phyloP scores from a whole-genome alignment of 2,888 invertebrate genomes.

The Deroplatys truncata region DNA sequence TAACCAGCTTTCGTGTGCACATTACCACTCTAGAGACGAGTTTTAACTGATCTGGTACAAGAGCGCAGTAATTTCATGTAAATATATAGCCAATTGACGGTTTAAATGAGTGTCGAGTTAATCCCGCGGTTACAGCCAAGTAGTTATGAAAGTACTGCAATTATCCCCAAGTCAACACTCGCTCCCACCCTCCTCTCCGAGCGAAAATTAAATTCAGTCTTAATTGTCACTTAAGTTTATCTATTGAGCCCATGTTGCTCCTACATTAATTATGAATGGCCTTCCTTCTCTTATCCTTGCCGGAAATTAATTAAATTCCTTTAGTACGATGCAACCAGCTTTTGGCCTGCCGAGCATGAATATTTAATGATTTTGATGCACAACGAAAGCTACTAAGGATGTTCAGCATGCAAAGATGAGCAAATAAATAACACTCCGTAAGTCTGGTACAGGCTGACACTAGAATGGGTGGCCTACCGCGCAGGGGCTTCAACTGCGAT shows the following conservation, averaged over 20 bases:
- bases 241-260: not conserved
- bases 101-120: not conserved
- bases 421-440: too few relatives aligned
- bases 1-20: too few relatives aligned
- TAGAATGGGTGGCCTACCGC: too few relatives aligned
- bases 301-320: not conserved
- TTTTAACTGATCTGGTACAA: too few relatives aligned
- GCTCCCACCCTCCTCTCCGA: not conserved
- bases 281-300: not conserved
- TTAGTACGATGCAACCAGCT: not conserved
- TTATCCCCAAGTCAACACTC: not conserved
- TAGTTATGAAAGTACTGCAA: not conserved
- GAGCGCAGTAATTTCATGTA: too few relatives aligned
- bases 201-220: not conserved
- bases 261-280: not conserved
- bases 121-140: not conserved
- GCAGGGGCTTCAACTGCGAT: too few relatives aligned
- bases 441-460: too few relatives aligned
- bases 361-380: too few relatives aligned
- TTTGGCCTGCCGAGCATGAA: not conserved
- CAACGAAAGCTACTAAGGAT: too few relatives aligned
- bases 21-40: too few relatives aligned
- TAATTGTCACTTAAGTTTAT: not conserved
- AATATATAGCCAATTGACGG: not conserved
- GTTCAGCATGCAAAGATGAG: too few relatives aligned